These are phyloP conservation scores for Semotilus atromaculatus DNA, from an alignment of 2,797 vertebrate species.

Conservation along the genomic window DNA sequence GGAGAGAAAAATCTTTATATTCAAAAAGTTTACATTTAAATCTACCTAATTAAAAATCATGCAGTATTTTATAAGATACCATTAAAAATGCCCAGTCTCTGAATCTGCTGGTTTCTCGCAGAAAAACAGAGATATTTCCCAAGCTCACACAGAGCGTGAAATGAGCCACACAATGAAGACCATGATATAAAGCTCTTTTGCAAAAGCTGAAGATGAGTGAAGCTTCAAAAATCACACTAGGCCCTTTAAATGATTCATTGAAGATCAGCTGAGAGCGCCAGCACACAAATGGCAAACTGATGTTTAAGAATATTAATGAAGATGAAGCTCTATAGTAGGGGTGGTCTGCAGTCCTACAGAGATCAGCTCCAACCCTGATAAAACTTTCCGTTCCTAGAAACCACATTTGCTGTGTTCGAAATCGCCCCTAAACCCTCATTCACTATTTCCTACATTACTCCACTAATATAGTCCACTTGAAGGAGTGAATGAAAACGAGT, in stretches of 20 bases:
- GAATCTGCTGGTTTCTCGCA: conserved; percentile 8
- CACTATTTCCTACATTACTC: too few species aligned
- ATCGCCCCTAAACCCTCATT: too few species aligned
- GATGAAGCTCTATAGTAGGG: conserved; percentile 8
- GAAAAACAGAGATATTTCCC: conserved; percentile 56
- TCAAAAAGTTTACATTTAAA: conserved; percentile 12
- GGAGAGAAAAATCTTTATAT: neutral
- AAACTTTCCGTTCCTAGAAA: neutral
- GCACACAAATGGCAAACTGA: conserved; percentile 22
- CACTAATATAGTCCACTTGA: too few species aligned
- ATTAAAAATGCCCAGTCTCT: neutral
- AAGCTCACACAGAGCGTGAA: conserved; percentile 43
- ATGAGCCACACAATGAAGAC: conserved; percentile 39
- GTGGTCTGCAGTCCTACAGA: neutral
- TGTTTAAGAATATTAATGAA: conserved; percentile 24
- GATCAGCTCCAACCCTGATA: neutral
- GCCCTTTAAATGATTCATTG: conserved; percentile 4
- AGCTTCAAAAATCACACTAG: conserved; percentile 10
- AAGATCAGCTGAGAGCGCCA: neutral
- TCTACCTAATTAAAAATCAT: conserved; percentile 32
- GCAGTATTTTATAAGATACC: conserved; percentile 31
- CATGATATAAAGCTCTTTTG: conserved; percentile 29
- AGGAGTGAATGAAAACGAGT: too few species aligned
- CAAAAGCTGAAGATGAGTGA: conserved; percentile 25
- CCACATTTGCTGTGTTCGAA: too few species aligned